Evolutionary conservation across 1,140 invertebrate genomes (phyloP), one percentile per base, ranked within the genome.

Genomic region (Drosophila nigrodunni): DNA sequence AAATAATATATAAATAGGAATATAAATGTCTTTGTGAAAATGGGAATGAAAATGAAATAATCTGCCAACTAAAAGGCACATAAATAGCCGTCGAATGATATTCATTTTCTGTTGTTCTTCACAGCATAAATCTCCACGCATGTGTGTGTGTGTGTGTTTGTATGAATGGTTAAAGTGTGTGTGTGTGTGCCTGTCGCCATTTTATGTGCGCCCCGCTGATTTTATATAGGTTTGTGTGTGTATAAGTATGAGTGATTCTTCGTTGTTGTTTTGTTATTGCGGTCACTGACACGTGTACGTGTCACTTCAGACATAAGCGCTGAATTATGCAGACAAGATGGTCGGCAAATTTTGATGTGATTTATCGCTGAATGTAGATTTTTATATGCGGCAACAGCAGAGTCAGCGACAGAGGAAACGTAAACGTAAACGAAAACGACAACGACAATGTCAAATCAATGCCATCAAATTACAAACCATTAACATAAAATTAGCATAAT

Each of bases 31-130:
- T 69, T 46, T 21, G 39, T 62, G 59, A 52, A 41, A 60, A 60
- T 55, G 69, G 74, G 71, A 82, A 88, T 89, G 80, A 78, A 87
- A 88, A 89, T 89, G 77, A 89, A 89, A 88, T 83, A 89, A 88
- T 74, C 85, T 89, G 83, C 69, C 80, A 89, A 89, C 85, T 88
- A 89, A 88, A 76, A 77, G 85, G 66, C 85, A 74, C 77, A 89
- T 89, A 88, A 89, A 88, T 83, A 88, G 83, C 83, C 74, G 69
- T 77, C 77, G 72, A 83, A 88, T 89, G 85, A 89, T 77, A 87
- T 87, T 80, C 62, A 80, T 80, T 74, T 88, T 74, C 79, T 18
- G 30, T 71, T 72, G 35, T 44, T 59, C 43, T 43, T 60, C 46
- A 25, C 10, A 46, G 34, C 34, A 35, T 30, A 2, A n/a, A 50